phyloP scores from a whole-genome alignment of 2,797 vertebrate species.

The Acanthiza pusilla region DNA sequence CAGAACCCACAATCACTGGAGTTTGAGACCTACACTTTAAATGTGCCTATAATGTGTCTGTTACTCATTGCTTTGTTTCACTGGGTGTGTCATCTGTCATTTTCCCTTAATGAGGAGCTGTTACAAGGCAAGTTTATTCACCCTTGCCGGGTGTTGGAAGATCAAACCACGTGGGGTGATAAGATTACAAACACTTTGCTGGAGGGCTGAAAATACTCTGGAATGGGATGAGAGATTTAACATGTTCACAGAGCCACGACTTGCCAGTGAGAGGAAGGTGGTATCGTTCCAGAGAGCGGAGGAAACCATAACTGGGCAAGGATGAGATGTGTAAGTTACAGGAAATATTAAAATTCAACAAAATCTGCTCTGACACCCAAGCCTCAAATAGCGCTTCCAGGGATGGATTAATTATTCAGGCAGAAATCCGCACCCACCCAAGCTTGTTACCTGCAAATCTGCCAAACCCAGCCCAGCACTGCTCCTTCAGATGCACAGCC shows the following conservation, averaged over 20 bases:
- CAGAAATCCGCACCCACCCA: constrained; percentile 50
- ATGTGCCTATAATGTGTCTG: neutral
- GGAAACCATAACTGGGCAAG: constrained; percentile 1
- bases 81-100: constrained; percentile 16
- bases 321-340: constrained; percentile 10
- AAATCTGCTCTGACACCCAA: constrained; percentile 48
- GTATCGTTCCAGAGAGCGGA: neutral
- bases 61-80: neutral
- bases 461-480: constrained; percentile 25
- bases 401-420: constrained; percentile 46
- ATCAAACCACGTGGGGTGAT: constrained; percentile 37
- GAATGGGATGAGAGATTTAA: constrained; percentile 36
- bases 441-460: neutral
- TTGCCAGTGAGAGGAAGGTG: constrained; percentile 8
- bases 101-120: constrained; percentile 31
- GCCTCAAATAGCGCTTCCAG: constrained; percentile 28
- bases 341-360: constrained; percentile 59
- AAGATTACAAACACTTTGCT: constrained; percentile 43
- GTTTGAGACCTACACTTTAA: neutral
- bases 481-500: neutral
- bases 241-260: neutral
- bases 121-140: constrained; percentile 24
- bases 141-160: constrained; percentile 5
- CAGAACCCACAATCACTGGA: neutral
- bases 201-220: constrained; percentile 50